Conservation (phyloP, 2,797 vertebrate genomes). For the Hippopotamyrus pictus region DNA sequence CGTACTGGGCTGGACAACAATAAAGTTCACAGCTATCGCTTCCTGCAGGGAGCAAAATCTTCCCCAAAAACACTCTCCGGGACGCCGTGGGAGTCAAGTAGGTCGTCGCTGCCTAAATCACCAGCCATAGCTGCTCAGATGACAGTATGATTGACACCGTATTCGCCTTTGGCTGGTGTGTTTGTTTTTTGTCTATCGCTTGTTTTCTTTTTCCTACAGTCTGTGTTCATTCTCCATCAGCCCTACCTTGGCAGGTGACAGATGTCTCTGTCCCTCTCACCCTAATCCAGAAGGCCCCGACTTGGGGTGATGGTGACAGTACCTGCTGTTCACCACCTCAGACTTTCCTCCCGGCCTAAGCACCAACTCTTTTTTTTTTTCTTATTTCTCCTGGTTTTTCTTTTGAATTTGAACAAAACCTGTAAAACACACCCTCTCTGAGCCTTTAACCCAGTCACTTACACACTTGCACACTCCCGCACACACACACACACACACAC, state of each 20-base stretch:
- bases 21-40: not conserved
- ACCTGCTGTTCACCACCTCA: not conserved
- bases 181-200: not conserved
- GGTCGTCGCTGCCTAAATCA: not conserved
- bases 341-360: not conserved
- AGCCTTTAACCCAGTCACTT: not conserved
- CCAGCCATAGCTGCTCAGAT: not conserved
- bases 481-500: not conserved
- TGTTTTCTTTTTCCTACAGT: not conserved
- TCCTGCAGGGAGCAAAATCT: not conserved
- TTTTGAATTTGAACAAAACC: not conserved
- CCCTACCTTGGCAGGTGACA: not conserved
- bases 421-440: not conserved
- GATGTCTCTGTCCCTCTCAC: not conserved
- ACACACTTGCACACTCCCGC: no score
- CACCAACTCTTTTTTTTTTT: not conserved
- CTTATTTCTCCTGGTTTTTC: not conserved
- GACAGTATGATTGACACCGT: not conserved
- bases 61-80: not conserved
- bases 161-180: not conserved
- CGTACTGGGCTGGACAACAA: not conserved
- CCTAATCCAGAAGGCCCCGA: not conserved
- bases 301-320: not conserved
- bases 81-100: not conserved
- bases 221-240: not conserved